Evolutionary conservation across 2,888 invertebrate genomes (phyloP).

Genomic region (Rosalia funebris): DNA sequence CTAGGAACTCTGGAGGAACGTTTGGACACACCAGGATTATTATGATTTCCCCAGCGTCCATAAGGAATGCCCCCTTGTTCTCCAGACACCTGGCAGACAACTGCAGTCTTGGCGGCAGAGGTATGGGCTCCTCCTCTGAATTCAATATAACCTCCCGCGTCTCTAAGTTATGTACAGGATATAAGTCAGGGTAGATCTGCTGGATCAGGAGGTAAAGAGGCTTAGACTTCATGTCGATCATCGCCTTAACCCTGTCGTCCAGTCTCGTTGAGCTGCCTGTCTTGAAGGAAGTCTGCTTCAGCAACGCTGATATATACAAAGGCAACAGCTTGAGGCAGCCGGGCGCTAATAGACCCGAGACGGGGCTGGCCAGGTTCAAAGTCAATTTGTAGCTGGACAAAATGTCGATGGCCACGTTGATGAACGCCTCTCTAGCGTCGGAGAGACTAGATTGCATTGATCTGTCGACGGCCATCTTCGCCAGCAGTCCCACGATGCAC

Average conservation of each 20-base stretch:
- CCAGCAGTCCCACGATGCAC: constrained; percentile 89
- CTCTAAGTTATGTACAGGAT: constrained; percentile 81
- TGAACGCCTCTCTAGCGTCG: constrained; percentile 96
- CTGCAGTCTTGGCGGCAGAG: constrained; percentile 82
- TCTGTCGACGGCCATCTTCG: constrained; percentile 98
- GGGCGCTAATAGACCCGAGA: constrained; percentile 78
- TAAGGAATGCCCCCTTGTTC: constrained; percentile 88
- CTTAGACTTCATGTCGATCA: constrained; percentile 92
- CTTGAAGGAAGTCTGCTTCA: constrained; percentile 92
- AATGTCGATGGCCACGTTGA: constrained; percentile 94
- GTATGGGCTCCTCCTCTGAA: constrained; percentile 62
- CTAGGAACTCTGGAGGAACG: constrained; percentile 78
- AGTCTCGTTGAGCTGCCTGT: constrained; percentile 87
- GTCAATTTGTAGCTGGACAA: constrained; percentile 77
- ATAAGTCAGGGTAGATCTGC: constrained; percentile 90
- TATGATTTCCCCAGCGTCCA: constrained; percentile 88
- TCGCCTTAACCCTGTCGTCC: constrained; percentile 92
- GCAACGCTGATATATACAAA: constrained; percentile 85
- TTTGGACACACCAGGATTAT: constrained; percentile 86
- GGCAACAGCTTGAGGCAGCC: constrained; percentile 84
- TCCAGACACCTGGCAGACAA: constrained; percentile 85
- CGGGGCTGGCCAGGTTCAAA: constrained; percentile 71
- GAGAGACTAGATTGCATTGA: constrained; percentile 84
- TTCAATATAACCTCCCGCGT: constrained; percentile 56
- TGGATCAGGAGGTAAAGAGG: constrained; percentile 85